Conservation (phyloP, 2,888 invertebrate genomes). For the Drosophila meridiana region DNA sequence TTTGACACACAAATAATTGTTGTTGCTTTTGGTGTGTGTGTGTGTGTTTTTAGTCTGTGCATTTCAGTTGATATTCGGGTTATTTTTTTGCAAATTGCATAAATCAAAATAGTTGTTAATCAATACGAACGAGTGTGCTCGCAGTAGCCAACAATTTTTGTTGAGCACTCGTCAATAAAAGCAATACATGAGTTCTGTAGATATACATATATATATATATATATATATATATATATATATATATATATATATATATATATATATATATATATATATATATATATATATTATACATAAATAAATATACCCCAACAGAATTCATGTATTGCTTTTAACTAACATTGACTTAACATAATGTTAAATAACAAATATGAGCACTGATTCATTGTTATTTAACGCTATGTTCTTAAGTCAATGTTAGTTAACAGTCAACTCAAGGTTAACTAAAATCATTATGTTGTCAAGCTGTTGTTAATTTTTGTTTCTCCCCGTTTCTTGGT, state of each 20-base stretch:
- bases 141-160: slow-evolving; percentile 22
- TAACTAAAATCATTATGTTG: too few species aligned
- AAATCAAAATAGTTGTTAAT: slow-evolving; percentile 74
- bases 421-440: too few species aligned
- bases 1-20: slow-evolving; percentile 15
- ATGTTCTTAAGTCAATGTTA: too few species aligned
- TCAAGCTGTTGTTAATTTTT: too few species aligned
- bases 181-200: slow-evolving; percentile 15
- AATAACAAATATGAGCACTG: too few species aligned
- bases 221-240: slow-evolving; percentile 14
- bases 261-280: neutral
- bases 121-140: slow-evolving; percentile 59
- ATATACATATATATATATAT: slow-evolving; percentile 15
- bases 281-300: neutral
- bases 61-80: slow-evolving; percentile 11
- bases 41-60: neutral
- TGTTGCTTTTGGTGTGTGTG: neutral
- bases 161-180: slow-evolving; percentile 22
- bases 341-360: too few species aligned
- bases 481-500: too few species aligned
- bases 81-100: slow-evolving; percentile 47
- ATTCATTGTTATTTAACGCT: too few species aligned
- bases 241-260: neutral
- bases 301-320: neutral
- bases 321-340: too few species aligned